Percentiles rank a stretch among this genome's conserved stretches.
phyloP scores from a whole-genome alignment of 2,797 vertebrate genomes.

The Novumbra hubbsi region DNA sequence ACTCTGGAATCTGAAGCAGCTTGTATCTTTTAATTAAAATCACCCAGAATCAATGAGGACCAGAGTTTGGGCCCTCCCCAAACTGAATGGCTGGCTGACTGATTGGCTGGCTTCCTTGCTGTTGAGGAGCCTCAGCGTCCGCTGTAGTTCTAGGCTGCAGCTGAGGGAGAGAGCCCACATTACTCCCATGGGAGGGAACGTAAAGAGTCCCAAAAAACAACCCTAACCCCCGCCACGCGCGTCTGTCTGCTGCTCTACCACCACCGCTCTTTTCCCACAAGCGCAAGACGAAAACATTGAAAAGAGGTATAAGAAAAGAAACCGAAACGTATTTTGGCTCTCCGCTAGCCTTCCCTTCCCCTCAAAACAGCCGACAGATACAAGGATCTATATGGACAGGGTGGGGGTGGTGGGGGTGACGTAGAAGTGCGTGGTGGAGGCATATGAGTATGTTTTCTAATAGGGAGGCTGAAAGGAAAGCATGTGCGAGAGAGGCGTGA shows the following conservation, averaged over 20 bases:
- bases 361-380: neutral
- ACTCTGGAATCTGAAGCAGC: slow-evolving; percentile 23
- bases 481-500: slow-evolving; percentile 1
- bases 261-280: too few species aligned
- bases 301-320: too few species aligned
- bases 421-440: neutral
- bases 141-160: slow-evolving; percentile 2
- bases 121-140: neutral
- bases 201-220: neutral
- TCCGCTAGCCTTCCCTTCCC: neutral
- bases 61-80: neutral
- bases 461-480: neutral
- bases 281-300: too few species aligned
- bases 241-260: too few species aligned
- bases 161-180: neutral
- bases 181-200: slow-evolving; percentile 18
- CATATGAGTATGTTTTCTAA: neutral
- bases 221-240: too few species aligned
- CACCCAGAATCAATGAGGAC: slow-evolving; percentile 22
- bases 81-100: neutral
- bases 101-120: neutral
- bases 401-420: neutral
- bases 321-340: too few species aligned
- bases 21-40: slow-evolving; percentile 38
- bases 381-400: neutral